Conservation (phyloP, 2,113 vertebrate species). For the Phodopus roborovskii region DNA sequence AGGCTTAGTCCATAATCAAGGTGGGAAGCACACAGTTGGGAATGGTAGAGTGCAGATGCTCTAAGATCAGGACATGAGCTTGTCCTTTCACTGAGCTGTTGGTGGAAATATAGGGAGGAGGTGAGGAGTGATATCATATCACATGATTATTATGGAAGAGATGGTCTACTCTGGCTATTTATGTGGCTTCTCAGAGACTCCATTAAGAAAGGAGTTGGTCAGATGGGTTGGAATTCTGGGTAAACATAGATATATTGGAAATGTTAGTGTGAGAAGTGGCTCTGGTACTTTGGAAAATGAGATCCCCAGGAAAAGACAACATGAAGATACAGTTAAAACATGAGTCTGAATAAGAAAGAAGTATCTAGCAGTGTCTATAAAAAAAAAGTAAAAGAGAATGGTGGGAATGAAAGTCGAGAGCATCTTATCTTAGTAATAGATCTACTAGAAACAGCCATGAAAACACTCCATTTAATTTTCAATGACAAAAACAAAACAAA, state of each 20-base stretch:
- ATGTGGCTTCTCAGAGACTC: background rate
- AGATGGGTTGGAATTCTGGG: background rate
- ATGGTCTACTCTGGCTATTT: background rate
- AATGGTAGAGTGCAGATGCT: background rate
- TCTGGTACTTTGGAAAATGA: background rate
- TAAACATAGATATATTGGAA: background rate
- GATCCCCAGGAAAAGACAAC: background rate
- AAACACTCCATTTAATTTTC: no score
- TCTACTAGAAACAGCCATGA: no score
- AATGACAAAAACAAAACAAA: no score
- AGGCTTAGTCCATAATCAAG: no score
- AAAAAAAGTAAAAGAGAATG: background rate
- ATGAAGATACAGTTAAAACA: background rate
- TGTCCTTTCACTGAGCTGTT: background rate
- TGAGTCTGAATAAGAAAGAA: background rate
- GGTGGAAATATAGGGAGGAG: background rate
- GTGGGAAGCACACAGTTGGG: background rate
- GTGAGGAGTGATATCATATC: background rate
- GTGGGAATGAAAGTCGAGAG: background rate
- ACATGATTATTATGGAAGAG: background rate
- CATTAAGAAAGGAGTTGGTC: background rate
- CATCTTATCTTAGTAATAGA: no score
- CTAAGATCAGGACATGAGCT: background rate
- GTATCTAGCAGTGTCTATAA: background rate
- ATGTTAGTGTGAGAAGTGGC: background rate